Conservation (phyloP, 1,140 invertebrate genomes). For the Samia ricini region DNA sequence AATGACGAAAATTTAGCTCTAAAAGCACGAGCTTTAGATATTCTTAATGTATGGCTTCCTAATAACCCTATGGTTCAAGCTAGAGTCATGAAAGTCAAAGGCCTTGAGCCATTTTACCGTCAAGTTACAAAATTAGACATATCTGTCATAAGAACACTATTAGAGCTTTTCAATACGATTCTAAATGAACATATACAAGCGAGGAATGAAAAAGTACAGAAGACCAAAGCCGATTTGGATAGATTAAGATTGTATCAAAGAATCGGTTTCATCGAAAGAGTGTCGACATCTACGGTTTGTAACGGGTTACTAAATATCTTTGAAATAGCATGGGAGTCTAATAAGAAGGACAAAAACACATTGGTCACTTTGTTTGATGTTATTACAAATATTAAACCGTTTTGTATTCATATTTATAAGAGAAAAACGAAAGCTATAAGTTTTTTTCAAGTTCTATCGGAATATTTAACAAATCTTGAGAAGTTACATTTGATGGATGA, state of each 20-base stretch:
- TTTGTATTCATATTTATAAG: slow-evolving; percentile 41
- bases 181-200: slow-evolving; percentile 50
- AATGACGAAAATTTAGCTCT: slow-evolving; percentile 41
- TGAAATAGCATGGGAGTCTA: slow-evolving; percentile 28
- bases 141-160: slow-evolving; percentile 30
- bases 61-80: slow-evolving; percentile 52
- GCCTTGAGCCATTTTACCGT: slow-evolving; percentile 54
- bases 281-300: slow-evolving; percentile 45
- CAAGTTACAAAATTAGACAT: slow-evolving; percentile 50
- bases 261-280: slow-evolving; percentile 53
- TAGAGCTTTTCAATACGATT: slow-evolving; percentile 57
- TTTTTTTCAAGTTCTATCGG: slow-evolving; percentile 33
- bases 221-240: slow-evolving; percentile 27
- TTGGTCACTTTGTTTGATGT: slow-evolving; percentile 36
- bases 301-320: slow-evolving; percentile 56
- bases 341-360: slow-evolving; percentile 26
- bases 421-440: slow-evolving; percentile 28
- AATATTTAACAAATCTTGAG: slow-evolving; percentile 26
- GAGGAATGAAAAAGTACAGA: slow-evolving; percentile 27
- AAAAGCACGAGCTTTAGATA: slow-evolving; percentile 48
- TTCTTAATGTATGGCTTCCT: slow-evolving; percentile 51
- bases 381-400: slow-evolving; percentile 44
- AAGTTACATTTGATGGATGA: slow-evolving; percentile 20
- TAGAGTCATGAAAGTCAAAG: slow-evolving; percentile 56
- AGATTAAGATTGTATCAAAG: slow-evolving; percentile 42